Evolutionary conservation across 1,140 invertebrate genomes (phyloP), one percentile per base, ranked within the genome.

Genomic region (Bombus fervidus): DNA sequence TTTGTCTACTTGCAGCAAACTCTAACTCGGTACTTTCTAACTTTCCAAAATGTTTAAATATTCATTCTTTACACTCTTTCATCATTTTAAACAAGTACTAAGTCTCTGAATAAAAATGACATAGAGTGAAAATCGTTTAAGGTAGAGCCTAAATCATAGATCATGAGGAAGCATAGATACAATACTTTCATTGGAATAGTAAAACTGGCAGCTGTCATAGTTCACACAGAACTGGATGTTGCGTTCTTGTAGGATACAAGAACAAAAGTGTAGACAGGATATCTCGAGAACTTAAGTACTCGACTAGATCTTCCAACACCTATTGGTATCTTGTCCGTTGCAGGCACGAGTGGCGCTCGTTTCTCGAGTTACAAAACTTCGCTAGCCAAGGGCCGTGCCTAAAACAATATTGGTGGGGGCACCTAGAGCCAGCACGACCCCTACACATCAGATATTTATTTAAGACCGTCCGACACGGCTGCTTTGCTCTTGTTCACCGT

Each of bases 361-460:
- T 93, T 93, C 92, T 93, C 90, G 37, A 86, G 85, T 92, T 93
- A 92, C 91, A 92, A 86, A 91, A 89, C 88, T 91, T 81, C 73
- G 62, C 57, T 57, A 59, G 83, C 76, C 80, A 84, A 86, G 31
- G 78, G 83, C 87, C 66, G 79, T 87, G 87, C 91, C 92, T 93
- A 92, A 93, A 93, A 93, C 91, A 93, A 93, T 92, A 93, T 93
- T 92, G 83, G 87, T 88, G 79, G 80, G 85, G 87, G 72, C 31
- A 66, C 66, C 62, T 39, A 66, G 68, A 68, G 72, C 8, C 39
- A 37, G 34, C 28, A 39, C 79, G 68, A 78, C 78, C 81, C 84
- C 79, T 82, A 78, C 81, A 86, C 82, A 92, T 92, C 88, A 92
- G 87, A 92, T 93, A 93, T 93, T 93, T 93, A 93, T 93, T 93